These are phyloP conservation scores for Acyrthosiphon pisum DNA, from an alignment of 1,140 invertebrate species.

Conservation along the genomic window DNA sequence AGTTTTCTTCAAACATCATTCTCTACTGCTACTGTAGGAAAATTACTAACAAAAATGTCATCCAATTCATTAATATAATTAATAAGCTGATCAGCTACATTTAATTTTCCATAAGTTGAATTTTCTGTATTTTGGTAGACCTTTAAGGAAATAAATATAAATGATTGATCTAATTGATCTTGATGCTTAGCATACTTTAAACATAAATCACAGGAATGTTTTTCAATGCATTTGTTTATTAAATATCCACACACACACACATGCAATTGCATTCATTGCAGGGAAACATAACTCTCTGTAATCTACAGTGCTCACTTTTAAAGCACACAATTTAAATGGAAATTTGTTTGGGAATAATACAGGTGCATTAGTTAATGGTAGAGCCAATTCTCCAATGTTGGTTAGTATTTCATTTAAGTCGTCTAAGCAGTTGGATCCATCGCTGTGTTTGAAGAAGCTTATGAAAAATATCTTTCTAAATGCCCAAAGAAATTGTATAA, in stretches of 20 bases:
- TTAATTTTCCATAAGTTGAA: neutral
- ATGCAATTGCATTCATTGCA: neutral
- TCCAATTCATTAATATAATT: neutral
- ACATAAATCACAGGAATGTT: neutral
- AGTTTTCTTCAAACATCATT: neutral
- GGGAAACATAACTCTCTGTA: neutral
- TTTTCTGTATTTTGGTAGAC: neutral
- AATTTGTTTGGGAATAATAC: neutral
- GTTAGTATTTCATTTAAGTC: neutral
- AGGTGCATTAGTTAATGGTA: neutral
- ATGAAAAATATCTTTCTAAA: too few species aligned
- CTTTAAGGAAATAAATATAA: neutral
- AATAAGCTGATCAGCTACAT: neutral
- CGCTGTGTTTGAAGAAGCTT: too few species aligned
- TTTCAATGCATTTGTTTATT: neutral
- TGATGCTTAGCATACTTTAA: neutral
- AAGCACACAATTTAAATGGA: neutral
- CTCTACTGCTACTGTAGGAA: too few species aligned
- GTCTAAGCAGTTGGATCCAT: neutral
- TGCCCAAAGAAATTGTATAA: too few species aligned
- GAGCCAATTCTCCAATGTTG: neutral
- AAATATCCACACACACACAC: slow-evolving; percentile 9
- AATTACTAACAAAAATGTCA: neutral
- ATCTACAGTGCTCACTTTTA: neutral
- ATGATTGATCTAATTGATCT: neutral